Base-by-base conservation (phyloP, 2,113 vertebrate genomes). In the Vulpes lagopus region DNA sequence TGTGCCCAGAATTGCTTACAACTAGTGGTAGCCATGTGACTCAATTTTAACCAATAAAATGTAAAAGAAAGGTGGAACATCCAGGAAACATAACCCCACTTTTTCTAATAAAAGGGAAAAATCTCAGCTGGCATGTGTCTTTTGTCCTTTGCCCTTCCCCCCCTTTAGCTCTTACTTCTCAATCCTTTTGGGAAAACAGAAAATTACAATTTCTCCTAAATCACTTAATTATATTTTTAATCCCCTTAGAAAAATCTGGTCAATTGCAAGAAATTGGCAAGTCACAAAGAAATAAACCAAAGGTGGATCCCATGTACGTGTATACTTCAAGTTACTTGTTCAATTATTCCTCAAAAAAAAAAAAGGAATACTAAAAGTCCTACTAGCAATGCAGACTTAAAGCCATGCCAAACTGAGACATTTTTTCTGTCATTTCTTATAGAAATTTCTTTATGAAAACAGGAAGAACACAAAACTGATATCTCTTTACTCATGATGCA, bases 211-310 rank as follows among this genome's bases (percentile, higher is more conserved):
- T 94, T 89, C 71, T 86, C 11, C 49, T 79, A 8, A 17, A 91
- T 25, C 74, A 9, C 27, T 88, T 91, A 57, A 71, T 74, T 73
- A 8, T 93, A 74, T 53, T 69, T 71, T 73, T 93, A 91, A 82
- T 81, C 51, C 11, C 35, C 22, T 94, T 87, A n/a, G 3, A 51
- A 89, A 55, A 19, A 82, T 74, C 32, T 90, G 30, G 30, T 14
- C 27, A 20, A 11, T 73, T 89, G 55, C 12, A 82, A 76, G 59
- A 95, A 80, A 94, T 27, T 76, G 51, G 81, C 27, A 95, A 76
- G 6, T 93, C 81, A 60, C 51, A 71, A 94, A 74, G 32, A 92
- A 97, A 79, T 83, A 92, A 94, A 80, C 10, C 23, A 57, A 35
- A 84, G n/a, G 81, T 67, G 53, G 27, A 76, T 51, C 8, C 35